Percentiles rank a stretch among this genome's conserved stretches.
Evolutionary conservation across 2,797 vertebrate genomes (phyloP).

Genomic region (Delichon dasypus): DNA sequence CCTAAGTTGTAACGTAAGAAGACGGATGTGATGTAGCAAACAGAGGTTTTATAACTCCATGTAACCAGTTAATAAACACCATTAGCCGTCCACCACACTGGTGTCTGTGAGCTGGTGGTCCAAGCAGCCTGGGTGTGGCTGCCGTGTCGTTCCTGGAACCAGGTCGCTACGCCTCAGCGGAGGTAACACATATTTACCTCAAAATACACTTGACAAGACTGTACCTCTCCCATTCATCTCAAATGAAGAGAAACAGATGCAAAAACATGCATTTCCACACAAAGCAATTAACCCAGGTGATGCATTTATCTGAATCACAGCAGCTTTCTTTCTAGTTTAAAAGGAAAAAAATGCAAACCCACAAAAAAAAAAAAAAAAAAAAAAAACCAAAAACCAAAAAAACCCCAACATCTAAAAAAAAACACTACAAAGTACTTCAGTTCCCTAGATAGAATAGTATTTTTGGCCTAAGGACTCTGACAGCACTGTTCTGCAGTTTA

Average conservation of each 20-base stretch:
- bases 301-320: neutral
- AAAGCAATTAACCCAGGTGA: neutral
- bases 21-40: no score
- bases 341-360: fast-evolving
- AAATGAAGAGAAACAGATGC: neutral
- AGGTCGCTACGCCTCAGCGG: no score
- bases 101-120: no score
- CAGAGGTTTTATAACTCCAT: no score
- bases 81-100: no score
- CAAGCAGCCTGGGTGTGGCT: no score
- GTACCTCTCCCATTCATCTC: neutral
- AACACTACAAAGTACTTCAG: neutral
- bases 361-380: no score
- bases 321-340: neutral
- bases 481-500: neutral
- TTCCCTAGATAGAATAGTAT: neutral
- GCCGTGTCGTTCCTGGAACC: no score
- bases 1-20: no score
- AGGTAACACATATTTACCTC: no score
- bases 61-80: no score
- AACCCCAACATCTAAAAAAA: neutral
- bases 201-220: neutral
- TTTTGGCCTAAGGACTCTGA: neutral
- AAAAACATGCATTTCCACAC: neutral
- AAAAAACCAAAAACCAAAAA: no score